Conservation (phyloP, 2,797 vertebrate species). For the Microhierax caerulescens region DNA sequence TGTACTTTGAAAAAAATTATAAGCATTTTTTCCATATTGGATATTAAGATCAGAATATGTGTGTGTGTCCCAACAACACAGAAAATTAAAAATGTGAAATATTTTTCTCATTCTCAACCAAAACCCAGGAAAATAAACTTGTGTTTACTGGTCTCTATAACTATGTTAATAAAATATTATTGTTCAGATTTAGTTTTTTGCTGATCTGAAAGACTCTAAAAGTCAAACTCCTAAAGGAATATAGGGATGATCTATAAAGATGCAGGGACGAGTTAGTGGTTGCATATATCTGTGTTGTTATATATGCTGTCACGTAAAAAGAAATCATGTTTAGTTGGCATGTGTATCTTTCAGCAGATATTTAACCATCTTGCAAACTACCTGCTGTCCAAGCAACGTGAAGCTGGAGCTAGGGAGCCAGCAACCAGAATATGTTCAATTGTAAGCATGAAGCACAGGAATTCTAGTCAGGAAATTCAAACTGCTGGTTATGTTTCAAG, state of each 20-base stretch:
- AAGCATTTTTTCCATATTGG: not conserved
- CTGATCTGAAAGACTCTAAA: not conserved
- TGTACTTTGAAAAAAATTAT: not conserved
- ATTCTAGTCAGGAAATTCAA: not conserved
- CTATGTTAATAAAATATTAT: not conserved
- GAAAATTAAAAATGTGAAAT: not conserved
- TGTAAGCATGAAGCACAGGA: not conserved
- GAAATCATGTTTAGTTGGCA: not conserved
- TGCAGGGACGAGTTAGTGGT: not conserved
- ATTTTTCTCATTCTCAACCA: not conserved
- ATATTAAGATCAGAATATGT: not conserved
- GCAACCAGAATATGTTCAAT: accelerated
- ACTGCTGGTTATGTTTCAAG: not conserved
- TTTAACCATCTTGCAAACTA: not conserved
- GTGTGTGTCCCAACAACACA: not conserved
- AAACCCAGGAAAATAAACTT: not conserved
- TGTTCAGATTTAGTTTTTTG: not conserved
- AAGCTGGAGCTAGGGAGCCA: not conserved
- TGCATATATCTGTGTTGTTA: not conserved
- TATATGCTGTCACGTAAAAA: not conserved
- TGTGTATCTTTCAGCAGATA: not conserved
- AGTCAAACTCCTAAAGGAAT: not conserved
- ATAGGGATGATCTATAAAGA: not conserved
- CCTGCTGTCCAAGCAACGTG: accelerated
- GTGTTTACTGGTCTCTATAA: not conserved